These are phyloP conservation scores for Aptenodytes patagonicus DNA, from an alignment of 2,113 vertebrate genomes.

Conservation along the genomic window DNA sequence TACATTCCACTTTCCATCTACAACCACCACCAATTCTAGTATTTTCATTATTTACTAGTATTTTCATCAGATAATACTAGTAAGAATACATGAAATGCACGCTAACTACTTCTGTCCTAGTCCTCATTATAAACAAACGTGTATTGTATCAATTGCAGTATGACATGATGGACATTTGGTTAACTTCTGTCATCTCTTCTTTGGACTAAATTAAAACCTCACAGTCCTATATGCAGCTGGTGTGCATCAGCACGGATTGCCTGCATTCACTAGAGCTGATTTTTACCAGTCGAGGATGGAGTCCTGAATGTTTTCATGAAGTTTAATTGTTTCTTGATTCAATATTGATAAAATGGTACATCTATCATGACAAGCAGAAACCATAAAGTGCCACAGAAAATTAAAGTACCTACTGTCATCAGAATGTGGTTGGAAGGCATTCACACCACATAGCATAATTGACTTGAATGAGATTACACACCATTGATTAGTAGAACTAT, in stretches of 20 bases:
- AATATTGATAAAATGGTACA: slow-evolving; percentile 70
- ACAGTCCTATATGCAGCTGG: neutral
- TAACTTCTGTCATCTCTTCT: neutral
- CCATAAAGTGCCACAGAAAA: slow-evolving; percentile 67
- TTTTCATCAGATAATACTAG: neutral
- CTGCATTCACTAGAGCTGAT: neutral
- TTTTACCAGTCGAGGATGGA: neutral
- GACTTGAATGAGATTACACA: slow-evolving; percentile 58
- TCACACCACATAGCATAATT: slow-evolving; percentile 36
- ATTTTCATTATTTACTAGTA: neutral
- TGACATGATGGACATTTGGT: neutral
- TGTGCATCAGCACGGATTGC: neutral
- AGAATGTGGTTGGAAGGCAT: slow-evolving; percentile 19
- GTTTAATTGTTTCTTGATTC: slow-evolving; percentile 74
- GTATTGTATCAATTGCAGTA: neutral
- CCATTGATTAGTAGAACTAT: slow-evolving; percentile 56
- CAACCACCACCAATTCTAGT: neutral
- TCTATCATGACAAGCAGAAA: slow-evolving; percentile 49
- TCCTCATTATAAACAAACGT: neutral
- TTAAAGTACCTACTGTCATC: slow-evolving; percentile 57
- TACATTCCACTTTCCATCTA: neutral
- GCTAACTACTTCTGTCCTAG: neutral
- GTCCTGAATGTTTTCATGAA: slow-evolving; percentile 53
- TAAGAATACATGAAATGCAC: neutral
- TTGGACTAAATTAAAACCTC: neutral